phyloP scores from a whole-genome alignment of 2,888 invertebrate genomes.

The Xanthorhoe designata region DNA sequence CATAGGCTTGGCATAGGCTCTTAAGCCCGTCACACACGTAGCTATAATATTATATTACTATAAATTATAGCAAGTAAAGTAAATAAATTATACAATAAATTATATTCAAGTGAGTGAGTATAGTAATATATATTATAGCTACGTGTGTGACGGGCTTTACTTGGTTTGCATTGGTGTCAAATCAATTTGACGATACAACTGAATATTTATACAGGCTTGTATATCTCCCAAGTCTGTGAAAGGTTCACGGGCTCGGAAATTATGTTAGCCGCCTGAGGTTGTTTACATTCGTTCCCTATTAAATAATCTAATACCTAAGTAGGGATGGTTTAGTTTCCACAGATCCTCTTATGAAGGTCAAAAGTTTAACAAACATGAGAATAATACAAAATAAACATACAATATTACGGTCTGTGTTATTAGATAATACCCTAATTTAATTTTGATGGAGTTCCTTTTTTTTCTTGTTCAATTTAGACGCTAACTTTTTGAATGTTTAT shows the following conservation, averaged over 20 bases:
- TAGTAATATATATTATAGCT: too few species aligned
- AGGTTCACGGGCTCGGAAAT: conserved; percentile 25
- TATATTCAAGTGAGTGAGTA: too few species aligned
- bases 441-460: background rate
- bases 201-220: conserved; percentile 27
- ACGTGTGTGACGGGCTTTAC: too few species aligned
- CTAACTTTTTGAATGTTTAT: too few species aligned
- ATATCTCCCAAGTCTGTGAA: conserved; percentile 15
- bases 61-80: too few species aligned
- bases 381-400: background rate
- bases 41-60: too few species aligned
- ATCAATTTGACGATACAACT: conserved; percentile 4
- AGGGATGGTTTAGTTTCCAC: background rate
- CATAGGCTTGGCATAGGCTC: too few species aligned
- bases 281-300: conserved; percentile 24
- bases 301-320: conserved; percentile 5
- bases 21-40: too few species aligned
- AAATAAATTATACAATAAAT: too few species aligned
- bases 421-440: background rate
- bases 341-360: conserved; percentile 10
- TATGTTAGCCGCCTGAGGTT: conserved; percentile 17
- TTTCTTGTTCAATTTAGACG: background rate
- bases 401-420: background rate
- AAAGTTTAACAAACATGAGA: conserved; percentile 7
- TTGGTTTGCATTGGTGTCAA: background rate